Evolutionary conservation across 1,140 invertebrate species (phyloP), one percentile per base, ranked within the genome.

Genomic region (Samia ricini): DNA sequence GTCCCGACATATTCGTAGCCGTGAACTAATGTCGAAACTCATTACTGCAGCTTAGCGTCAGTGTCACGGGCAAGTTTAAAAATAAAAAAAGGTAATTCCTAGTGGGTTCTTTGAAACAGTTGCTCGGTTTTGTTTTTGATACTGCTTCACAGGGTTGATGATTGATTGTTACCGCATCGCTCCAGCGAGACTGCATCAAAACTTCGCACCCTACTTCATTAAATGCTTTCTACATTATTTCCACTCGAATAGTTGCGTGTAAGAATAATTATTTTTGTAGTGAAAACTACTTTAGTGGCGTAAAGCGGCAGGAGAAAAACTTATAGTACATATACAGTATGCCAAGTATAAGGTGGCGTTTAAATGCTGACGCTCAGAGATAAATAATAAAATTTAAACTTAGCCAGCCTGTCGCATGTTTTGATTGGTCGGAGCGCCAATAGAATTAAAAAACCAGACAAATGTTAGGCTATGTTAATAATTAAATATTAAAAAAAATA

Each of bases 1-100:
- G 73, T 74, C 74, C 60, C 60, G 68, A 59, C 65, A 66, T 80
- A 81, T 80, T 76, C 72, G 69, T 76, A 64, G 64, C 69, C 74
- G 68, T 77, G 58, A 81, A 74, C 85, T 89, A 89, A 89, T 89
- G 87, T 85, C 83, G 71, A 81, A 88, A 81, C 81, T 89, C 85
- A 89, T 89, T 89, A 89, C 83, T 67, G 79, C 66, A 78, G 81
- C 84, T 80, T 79, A 82, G 69, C 80, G 83, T 89, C 87, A 88
- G 81, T 89, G 87, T 85, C 87, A 89, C 72, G 81, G 85, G 66
- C 83, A 84, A 74, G 74, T 82, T 80, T 81, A 81, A 85, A 87
- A 89, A 85, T 82, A 85, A 85, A 83, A 73, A 66, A 68, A 71
- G 67, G 69, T 69, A 77, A 81, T 79, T 79, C 75, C 20, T 4